These are phyloP conservation scores for Bombylius major DNA, from an alignment of 2,888 invertebrate species.

Conservation along the genomic window DNA sequence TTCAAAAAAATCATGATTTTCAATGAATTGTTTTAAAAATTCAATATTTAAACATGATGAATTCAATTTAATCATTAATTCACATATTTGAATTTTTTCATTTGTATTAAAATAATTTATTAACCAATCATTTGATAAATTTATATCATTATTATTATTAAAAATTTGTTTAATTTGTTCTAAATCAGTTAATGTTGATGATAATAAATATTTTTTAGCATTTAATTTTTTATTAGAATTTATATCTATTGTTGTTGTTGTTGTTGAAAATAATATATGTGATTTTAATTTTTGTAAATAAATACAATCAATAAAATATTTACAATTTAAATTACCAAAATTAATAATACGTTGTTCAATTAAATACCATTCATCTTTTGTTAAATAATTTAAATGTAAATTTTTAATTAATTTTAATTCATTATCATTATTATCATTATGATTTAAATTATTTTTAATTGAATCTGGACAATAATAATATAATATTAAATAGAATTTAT, in stretches of 20 bases:
- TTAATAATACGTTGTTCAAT: conserved; percentile 32
- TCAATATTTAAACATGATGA: conserved; percentile 7
- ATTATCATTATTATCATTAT: conserved; percentile 5
- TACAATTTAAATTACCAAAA: conserved; percentile 29
- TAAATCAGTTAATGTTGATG: conserved; percentile 14
- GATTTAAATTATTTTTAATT: conserved; percentile 3
- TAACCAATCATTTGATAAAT: conserved; percentile 17
- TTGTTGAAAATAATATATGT: conserved; percentile 15
- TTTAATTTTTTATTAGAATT: conserved; percentile 3
- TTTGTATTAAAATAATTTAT: conserved; percentile 18
- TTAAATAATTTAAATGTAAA: conserved; percentile 22
- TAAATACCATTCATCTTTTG: conserved; percentile 27
- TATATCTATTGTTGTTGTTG: not conserved
- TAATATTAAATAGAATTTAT: conserved; percentile 24
- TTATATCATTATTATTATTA: conserved; percentile 7
- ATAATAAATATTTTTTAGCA: conserved; percentile 15
- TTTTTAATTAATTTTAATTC: conserved; percentile 7
- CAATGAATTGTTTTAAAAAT: conserved; percentile 7
- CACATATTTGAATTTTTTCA: conserved; percentile 22
- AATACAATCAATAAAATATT: conserved; percentile 26
- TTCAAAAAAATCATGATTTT: conserved; percentile 25
- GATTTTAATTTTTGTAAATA: conserved; percentile 22
- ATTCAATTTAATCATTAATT: conserved; percentile 7
- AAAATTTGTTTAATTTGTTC: conserved; percentile 18
- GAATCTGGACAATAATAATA: conserved; percentile 30